Evolutionary conservation across 2,113 vertebrate species (phyloP).

Genomic region (Solea solea): DNA sequence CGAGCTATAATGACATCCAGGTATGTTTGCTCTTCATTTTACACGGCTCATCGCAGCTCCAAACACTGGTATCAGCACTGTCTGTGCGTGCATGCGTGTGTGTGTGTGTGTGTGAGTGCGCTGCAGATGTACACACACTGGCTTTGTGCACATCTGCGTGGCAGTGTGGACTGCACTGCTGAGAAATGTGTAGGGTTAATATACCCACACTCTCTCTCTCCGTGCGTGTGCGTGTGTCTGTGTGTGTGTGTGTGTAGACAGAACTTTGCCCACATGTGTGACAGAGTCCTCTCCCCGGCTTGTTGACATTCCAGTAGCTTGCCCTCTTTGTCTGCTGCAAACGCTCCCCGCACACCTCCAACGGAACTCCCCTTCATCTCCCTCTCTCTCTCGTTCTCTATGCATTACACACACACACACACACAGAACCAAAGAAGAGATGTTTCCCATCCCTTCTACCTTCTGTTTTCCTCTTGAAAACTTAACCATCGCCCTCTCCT

Average conservation of each 20-base stretch:
- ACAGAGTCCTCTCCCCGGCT: constrained; percentile 47
- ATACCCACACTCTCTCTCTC: not conserved
- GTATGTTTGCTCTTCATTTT: constrained; percentile 80
- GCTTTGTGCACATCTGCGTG: constrained; percentile 33
- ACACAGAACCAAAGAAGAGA: no score
- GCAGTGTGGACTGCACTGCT: not conserved
- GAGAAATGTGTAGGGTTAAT: constrained; percentile 7
- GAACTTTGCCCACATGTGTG: constrained; percentile 50
- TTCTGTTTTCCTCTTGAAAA: no score
- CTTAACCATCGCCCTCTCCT: not conserved
- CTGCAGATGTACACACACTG: not conserved
- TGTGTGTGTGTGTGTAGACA: not conserved
- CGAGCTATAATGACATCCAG: constrained; percentile 77
- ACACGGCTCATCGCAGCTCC: constrained; percentile 74
- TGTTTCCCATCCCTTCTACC: no score
- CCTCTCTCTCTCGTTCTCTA: not conserved
- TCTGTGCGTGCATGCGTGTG: not conserved
- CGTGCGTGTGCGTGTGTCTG: constrained; percentile 17
- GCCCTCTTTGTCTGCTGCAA: constrained; percentile 58
- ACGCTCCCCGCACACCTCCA: constrained; percentile 61
- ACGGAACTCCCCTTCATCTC: constrained; percentile 41
- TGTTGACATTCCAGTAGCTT: constrained; percentile 77
- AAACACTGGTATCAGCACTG: constrained; percentile 51
- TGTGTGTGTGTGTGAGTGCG: constrained; percentile 8
- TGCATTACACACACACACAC: no score